Conservation (phyloP, 1,140 invertebrate genomes). For the Anadara kagoshimensis region DNA sequence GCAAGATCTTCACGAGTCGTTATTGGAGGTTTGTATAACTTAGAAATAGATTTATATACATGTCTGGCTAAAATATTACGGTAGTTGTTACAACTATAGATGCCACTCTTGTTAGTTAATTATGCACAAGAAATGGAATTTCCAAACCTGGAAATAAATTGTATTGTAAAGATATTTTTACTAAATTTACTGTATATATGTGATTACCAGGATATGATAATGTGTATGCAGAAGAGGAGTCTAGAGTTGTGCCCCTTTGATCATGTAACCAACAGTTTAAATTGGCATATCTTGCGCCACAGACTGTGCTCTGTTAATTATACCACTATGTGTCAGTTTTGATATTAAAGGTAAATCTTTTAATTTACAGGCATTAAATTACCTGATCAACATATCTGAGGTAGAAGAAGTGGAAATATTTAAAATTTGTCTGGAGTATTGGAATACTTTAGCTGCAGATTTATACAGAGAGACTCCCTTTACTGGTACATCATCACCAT, state of each 20-base stretch:
- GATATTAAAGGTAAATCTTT: background rate
- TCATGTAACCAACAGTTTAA: no score
- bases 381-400: constrained; percentile 97
- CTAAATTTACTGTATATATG: no score
- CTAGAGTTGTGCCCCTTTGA: no score
- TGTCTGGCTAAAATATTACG: background rate
- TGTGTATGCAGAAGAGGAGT: no score
- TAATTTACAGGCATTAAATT: constrained; percentile 86
- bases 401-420: constrained; percentile 99
- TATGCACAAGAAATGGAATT: no score
- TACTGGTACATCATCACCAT: constrained; percentile 57
- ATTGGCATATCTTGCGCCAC: no score
- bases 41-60: background rate
- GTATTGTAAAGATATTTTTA: no score
- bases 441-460: constrained; percentile 94
- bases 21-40: constrained; percentile 64
- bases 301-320: no score
- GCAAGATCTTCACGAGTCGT: constrained; percentile 59
- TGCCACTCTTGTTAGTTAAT: no score
- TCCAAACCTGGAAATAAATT: no score
- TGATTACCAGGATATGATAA: no score
- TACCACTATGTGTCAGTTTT: background rate
- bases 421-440: constrained; percentile 99
- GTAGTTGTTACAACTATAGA: background rate
- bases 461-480: constrained; percentile 84